These are phyloP conservation scores for Aphelocoma coerulescens DNA, from an alignment of 2,113 vertebrate genomes.

Conservation along the genomic window DNA sequence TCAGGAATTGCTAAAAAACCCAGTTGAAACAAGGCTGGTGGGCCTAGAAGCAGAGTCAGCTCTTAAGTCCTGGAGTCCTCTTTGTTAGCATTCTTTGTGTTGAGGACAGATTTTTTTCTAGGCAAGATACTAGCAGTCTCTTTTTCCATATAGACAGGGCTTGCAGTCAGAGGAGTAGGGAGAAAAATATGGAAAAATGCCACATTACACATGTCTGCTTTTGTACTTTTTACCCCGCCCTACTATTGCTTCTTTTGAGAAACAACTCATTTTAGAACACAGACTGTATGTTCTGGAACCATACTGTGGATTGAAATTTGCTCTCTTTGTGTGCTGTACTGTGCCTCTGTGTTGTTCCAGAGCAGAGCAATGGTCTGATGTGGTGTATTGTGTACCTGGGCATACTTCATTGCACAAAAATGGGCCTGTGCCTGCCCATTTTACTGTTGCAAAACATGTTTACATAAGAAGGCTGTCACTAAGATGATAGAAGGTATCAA, in stretches of 20 bases:
- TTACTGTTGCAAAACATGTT: background rate
- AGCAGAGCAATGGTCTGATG: background rate
- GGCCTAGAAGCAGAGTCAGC: background rate
- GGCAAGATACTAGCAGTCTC: background rate
- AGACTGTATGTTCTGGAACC: background rate
- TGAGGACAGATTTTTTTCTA: background rate
- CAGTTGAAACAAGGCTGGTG: background rate
- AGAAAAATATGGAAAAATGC: background rate
- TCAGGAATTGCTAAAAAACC: background rate
- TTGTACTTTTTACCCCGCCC: rapidly evolving
- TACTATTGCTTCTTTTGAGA: background rate
- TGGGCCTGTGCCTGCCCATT: background rate
- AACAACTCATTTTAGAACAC: background rate
- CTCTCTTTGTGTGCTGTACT: background rate
- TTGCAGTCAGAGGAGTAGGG: background rate
- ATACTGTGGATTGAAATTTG: background rate
- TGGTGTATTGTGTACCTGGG: background rate
- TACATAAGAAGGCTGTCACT: background rate
- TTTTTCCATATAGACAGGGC: background rate
- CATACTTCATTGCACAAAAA: background rate
- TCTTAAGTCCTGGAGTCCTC: background rate
- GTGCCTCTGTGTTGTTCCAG: background rate
- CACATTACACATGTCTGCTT: background rate
- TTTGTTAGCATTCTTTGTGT: background rate
- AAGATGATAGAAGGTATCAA: background rate